phyloP scores from a whole-genome alignment of 2,888 invertebrate genomes.

The Sarcophaga caerulescens region DNA sequence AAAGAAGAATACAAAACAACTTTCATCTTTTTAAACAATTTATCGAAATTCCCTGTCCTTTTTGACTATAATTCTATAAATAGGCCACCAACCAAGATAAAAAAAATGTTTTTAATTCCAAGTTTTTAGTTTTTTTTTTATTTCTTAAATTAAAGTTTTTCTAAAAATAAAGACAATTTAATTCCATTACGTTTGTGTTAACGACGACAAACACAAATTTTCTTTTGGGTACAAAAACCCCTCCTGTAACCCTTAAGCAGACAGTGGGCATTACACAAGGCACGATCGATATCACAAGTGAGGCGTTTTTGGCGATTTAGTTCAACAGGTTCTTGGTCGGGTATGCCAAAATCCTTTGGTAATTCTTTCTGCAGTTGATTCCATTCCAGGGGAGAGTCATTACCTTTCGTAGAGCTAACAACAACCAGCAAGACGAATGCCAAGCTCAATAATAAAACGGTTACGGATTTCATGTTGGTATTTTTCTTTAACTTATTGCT shows the following conservation, averaged over 20 bases:
- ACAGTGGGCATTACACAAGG: neutral
- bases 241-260: neutral
- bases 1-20: too few species aligned
- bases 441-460: neutral
- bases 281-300: neutral
- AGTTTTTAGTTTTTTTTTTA: too few species aligned
- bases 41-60: too few species aligned
- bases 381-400: neutral
- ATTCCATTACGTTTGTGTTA: neutral
- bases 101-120: too few species aligned
- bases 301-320: constrained; percentile 2
- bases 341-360: too few species aligned
- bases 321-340: neutral
- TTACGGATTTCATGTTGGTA: constrained; percentile 21
- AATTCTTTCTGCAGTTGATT: too few species aligned
- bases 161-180: neutral
- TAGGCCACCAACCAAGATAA: too few species aligned
- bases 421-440: neutral
- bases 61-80: too few species aligned
- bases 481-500: too few species aligned
- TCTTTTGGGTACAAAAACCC: neutral
- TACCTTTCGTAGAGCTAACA: neutral
- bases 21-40: too few species aligned
- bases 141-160: neutral
- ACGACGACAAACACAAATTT: constrained; percentile 8